These are phyloP conservation scores for Aphaenogaster ashmeadi DNA, from an alignment of 1,140 invertebrate species.

Conservation along the genomic window DNA sequence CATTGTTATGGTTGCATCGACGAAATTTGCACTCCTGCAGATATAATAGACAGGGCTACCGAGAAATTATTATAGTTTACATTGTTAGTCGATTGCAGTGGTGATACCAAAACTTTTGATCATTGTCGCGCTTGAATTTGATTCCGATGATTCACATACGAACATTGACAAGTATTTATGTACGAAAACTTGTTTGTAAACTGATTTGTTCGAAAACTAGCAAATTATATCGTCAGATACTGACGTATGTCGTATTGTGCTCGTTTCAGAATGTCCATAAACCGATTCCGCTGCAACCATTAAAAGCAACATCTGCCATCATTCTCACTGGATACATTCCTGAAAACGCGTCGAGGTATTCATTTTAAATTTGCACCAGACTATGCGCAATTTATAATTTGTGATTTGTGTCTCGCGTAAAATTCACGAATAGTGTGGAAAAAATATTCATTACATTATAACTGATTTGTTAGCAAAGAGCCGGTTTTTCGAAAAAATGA, in stretches of 20 bases:
- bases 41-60: neutral
- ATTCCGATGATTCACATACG: slow-evolving; percentile 68
- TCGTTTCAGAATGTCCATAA: slow-evolving; percentile 77
- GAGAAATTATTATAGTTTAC: neutral
- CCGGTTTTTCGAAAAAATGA: too few species aligned
- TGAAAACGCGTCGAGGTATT: slow-evolving; percentile 79
- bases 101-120: neutral
- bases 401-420: neutral
- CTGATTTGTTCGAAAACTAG: neutral
- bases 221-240: neutral
- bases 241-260: slow-evolving; percentile 28
- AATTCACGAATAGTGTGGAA: too few species aligned
- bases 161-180: slow-evolving; percentile 74
- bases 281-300: slow-evolving; percentile 73
- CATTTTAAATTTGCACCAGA: neutral
- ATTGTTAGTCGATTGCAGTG: neutral
- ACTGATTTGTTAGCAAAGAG: too few species aligned
- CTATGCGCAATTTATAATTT: neutral
- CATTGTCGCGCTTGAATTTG: neutral
- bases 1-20: neutral
- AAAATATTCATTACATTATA: too few species aligned
- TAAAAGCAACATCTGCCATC: slow-evolving; percentile 82
- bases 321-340: slow-evolving; percentile 84
- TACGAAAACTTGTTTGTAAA: slow-evolving; percentile 16
- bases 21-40: neutral